phyloP scores from a whole-genome alignment of 64 coral and sea anemone species.

The Cladopsammia gracilis region DNA sequence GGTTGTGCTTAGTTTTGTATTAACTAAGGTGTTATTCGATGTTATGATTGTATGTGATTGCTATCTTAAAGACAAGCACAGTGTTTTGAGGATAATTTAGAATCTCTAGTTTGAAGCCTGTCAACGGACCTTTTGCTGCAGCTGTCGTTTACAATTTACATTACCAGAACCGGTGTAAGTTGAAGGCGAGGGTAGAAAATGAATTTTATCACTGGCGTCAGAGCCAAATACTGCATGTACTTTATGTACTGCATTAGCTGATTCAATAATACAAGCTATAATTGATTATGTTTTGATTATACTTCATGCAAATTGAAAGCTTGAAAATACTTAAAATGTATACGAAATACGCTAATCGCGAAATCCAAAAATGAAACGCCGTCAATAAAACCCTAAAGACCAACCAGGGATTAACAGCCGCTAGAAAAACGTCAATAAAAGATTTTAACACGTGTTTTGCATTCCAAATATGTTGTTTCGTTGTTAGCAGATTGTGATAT shows the following conservation, averaged over 20 bases:
- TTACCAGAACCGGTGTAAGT: neutral
- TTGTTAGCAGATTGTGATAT: conserved; percentile 18
- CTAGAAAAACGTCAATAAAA: neutral
- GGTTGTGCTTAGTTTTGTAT: neutral
- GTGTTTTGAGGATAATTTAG: no score
- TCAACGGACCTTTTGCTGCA: neutral
- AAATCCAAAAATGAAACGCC: no score
- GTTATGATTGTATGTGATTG: neutral
- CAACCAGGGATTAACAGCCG: no score
- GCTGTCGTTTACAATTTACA: neutral
- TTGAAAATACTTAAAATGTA: no score
- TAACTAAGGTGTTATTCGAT: no score
- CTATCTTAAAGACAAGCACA: no score
- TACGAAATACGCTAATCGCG: no score
- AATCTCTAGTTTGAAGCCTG: no score
- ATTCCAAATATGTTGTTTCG: neutral
- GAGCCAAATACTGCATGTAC: neutral
- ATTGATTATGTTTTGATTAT: neutral
- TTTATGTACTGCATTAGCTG: neutral
- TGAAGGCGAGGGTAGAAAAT: neutral
- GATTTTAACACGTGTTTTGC: neutral
- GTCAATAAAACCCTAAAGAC: no score
- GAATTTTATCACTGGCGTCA: neutral
- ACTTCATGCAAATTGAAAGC: neutral
- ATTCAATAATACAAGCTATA: neutral